Conservation (phyloP, 2,888 invertebrate species). For the Callosobruchus maculatus region DNA sequence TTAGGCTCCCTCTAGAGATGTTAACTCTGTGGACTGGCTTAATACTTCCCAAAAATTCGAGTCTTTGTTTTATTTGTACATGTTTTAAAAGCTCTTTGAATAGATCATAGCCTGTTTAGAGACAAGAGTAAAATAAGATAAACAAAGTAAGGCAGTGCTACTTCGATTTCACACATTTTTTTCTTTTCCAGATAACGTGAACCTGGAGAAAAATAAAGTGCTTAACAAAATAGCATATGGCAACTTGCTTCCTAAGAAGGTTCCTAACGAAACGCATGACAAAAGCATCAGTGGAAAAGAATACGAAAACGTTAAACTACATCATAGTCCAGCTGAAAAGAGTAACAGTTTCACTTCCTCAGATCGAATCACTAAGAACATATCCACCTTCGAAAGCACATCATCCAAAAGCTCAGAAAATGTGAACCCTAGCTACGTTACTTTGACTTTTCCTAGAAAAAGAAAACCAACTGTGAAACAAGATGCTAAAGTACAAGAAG, state of each 20-base stretch:
- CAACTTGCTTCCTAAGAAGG: not conserved
- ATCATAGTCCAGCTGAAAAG: not conserved
- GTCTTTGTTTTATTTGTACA: too few species aligned
- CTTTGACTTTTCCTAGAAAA: not conserved
- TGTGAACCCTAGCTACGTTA: not conserved
- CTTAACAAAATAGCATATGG: not conserved
- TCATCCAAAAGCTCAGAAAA: not conserved
- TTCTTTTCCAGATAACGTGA: not conserved
- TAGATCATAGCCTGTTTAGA: too few species aligned
- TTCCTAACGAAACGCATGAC: not conserved
- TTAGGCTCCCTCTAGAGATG: too few species aligned
- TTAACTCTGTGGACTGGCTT: too few species aligned
- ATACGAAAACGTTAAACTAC: not conserved
- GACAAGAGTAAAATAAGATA: too few species aligned
- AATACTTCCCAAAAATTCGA: too few species aligned
- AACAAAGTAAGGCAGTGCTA: too few species aligned
- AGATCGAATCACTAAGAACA: not conserved
- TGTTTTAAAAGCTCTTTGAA: too few species aligned
- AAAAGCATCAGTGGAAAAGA: not conserved
- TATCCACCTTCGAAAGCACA: not conserved
- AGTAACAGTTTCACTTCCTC: not conserved
- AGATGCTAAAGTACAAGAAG: not conserved
- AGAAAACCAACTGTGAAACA: not conserved
- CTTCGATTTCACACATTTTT: not conserved
- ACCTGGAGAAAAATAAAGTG: not conserved